Evolutionary conservation across 2,113 vertebrate genomes (phyloP), one percentile per base, ranked within the genome.

Genomic region (Solea senegalensis): DNA sequence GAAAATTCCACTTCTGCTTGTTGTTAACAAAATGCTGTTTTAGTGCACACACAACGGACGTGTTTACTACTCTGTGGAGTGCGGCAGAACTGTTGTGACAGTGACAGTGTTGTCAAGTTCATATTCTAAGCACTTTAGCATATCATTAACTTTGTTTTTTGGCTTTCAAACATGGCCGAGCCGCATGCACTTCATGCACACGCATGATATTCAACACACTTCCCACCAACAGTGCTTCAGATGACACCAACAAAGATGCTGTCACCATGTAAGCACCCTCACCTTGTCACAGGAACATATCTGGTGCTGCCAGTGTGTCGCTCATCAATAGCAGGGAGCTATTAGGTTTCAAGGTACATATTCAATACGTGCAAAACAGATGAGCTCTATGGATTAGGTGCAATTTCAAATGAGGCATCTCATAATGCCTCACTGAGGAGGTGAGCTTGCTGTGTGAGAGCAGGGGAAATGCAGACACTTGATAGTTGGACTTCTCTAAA

Each of bases 401-500:
- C 77, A 46, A 77, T 73, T 78, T 71, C 61, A 78, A 21, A 66
- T 54, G 39, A 63, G 64, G 55, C 51, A 60, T 71, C 59, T 84
- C 57, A 27, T 59, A 57, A 61, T 59, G 74, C 34, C 54, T 73
- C 50, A 26, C 44, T 64, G 34, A 28, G 39, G 11, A 28, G 39
- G 11, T 58, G 60, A 69, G 56, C 40, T 45, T 80, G 49, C 39
- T 27, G 12, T 40, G 13, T 69, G 51, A 48, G 41, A 56, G 56
- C 44, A 69, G 58, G 60, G 28, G 41, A 74, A 40, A 72, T 69
- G 66, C 54, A 74, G 59, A 68, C 69, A 55, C 12, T 49, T 53
- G 39, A 27, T 65, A 64, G 64, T 65, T 58, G 56, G 69, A 76
- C 51, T 73, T 88, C 62, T 82, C 54, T 76, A 87, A 89, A 85